Evolutionary conservation across 2,797 vertebrate species (phyloP), one percentile per base, ranked within the genome.

Genomic region (Pelodytes ibericus): DNA sequence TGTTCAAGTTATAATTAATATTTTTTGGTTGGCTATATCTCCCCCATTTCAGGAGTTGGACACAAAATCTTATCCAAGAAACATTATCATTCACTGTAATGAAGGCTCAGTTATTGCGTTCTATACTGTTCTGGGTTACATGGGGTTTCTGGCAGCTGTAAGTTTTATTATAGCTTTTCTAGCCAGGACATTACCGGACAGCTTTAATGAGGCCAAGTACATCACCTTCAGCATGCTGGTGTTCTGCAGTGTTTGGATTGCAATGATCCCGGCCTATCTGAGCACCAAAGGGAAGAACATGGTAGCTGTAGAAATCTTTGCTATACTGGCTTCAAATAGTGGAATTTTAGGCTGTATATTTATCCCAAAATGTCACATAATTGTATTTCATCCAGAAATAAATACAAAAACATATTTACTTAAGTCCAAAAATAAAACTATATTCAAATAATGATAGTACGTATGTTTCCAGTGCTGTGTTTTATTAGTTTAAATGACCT

Each of bases 151-250:
- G 33, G 77, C 77, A 16, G 39, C 63, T 25, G 33, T 79, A 2
- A 74, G 77, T 31, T 70, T 79, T 18, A 8, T 79, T 8, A 59
- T 33, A 13, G 80, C 80, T 8, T 81, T 71, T n/a, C n/a, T 78
- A 27, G 75, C 71, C n/a, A 56, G 71, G 22, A 74, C 73, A 18
- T 60, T 78, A 30, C 80, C 80, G 1, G 80, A 57, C 18, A 78
- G 26, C 24, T 81, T 60, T 66, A 81, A 81, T n/a, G 80, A 81
- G 53, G 71, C 75, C 56, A 81, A 78, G 30, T 27, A 64, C 10
- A 81, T 81, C 47, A 78, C 80, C 4, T 81, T 78, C 66, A 81
- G 80, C 53, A 78, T 81, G 70, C 16, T 81, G 70, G 71, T 81
- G 20, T 81, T 78, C 62, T 72, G 74, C 47, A 66, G 61, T 36